Evolutionary conservation across 1,140 invertebrate species (phyloP).

Genomic region (Diabrotica virgifera): DNA sequence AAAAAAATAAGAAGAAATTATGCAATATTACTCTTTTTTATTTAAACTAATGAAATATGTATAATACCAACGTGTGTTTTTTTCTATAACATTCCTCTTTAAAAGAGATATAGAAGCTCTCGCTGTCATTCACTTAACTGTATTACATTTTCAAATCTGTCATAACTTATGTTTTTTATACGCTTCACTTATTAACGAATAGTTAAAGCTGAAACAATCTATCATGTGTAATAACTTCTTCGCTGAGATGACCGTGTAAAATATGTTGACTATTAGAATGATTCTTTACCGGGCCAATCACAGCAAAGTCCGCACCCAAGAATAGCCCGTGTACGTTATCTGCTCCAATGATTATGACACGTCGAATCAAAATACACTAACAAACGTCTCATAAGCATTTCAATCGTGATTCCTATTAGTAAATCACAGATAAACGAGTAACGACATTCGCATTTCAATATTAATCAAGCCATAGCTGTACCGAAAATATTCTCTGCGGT

Average conservation of each 20-base stretch:
- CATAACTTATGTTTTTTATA: not conserved
- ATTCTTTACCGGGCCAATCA: not conserved
- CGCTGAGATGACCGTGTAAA: not conserved
- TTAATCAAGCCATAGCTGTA: too few species aligned
- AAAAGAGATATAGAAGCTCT: too few species aligned
- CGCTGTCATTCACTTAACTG: too few species aligned
- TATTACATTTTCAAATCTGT: too few species aligned
- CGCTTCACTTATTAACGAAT: not conserved
- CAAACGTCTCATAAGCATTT: not conserved
- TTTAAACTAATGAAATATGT: too few species aligned
- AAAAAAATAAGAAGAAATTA: too few species aligned
- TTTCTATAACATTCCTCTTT: too few species aligned
- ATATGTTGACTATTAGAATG: not conserved
- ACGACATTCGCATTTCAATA: too few species aligned
- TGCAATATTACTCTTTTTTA: too few species aligned
- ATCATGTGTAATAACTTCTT: not conserved
- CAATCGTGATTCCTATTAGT: not conserved
- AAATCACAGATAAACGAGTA: not conserved
- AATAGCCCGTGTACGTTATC: not conserved
- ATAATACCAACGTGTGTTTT: too few species aligned
- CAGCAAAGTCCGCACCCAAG: not conserved
- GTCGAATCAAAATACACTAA: constrained; percentile 1
- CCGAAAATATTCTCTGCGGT: too few species aligned
- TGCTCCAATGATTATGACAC: constrained; percentile 2
- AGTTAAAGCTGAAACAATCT: not conserved